Base-by-base conservation (phyloP, 2,797 vertebrate genomes). In the Sebastes dallii region DNA sequence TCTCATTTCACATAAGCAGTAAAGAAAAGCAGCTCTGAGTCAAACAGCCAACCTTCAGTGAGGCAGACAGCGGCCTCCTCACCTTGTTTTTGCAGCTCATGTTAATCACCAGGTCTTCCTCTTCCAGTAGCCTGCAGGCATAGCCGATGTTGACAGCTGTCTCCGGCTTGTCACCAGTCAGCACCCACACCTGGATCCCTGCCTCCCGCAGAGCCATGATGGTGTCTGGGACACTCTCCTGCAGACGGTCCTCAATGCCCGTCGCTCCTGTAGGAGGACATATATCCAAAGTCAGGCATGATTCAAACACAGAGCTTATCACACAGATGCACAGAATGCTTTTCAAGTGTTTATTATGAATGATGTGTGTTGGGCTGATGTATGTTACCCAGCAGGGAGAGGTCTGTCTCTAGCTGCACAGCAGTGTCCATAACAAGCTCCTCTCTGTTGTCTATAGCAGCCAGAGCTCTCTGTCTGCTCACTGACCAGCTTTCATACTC, bases 151-250 rank as follows among this genome's bases (percentile, higher is more conserved):
- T 99, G 91, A 99, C 91, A 1, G 98, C 98, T 67, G 98, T 99
- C 95, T 99, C 98, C 18, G 96, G 94, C 88, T 99, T 99, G 93
- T 99, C 98, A 77, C 98, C 98, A 4, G 98, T 99, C 91, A 99
- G 86, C 85, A 99, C 97, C 98, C 98, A 99, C 83, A 98, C 92
- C 89, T 97, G 95, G 81, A 99, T 97, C 39, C 98, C 98, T 55
- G 98, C 97, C 83, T 97, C 96, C 80, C 94, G 92, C 82, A 99
- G 96, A 2, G 98, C 96, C 10, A 93, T 58, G 0, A 99, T 95
- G 29, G 97, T 98, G 81, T 98, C 97, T 69, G 97, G 96, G 66
- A 99, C 97, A 0, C 92, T 96, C 4, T 98, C 97, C 79, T 99
- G 98, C 66, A 99, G 96, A 66, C 97, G 96, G 88, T 99, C 98